Evolutionary conservation across 2,888 invertebrate species (phyloP), one percentile per base, ranked within the genome.

Genomic region (Aradus depressus): DNA sequence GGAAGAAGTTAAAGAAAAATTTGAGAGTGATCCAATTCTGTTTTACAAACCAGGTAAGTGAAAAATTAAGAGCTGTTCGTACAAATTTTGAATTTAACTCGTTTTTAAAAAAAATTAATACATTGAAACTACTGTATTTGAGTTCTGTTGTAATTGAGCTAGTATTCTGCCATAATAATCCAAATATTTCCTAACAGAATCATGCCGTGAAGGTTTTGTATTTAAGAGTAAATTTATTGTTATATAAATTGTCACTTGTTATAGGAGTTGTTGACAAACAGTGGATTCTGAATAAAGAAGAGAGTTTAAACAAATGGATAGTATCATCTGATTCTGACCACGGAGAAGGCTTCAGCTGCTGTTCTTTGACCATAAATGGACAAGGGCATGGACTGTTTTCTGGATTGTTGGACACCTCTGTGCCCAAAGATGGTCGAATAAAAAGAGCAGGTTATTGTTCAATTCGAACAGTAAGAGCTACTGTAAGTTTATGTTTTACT

Each of bases 401-500:
- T 55, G 90, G 90, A 0, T 68, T 72, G 53, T 67, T 89, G 8
- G 77, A 75, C 62, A 75, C 80, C 1, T 74, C 76, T 52, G 71
- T 84, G 10, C 83, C 89, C 0, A 82, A 83, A 64, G 90, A 92
- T 72, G 95, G 95, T 2, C 68, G 70, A 53, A 75, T 81, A 1
- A 82, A 81, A 62, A 73, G 74, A 48, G 75, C 88, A 14, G 95
- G 93, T 0, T 95, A 85, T 66, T 88, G 87, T 59, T 84, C 82
- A 61, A 74, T 93, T 44, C 76, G 76, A 56, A 81, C 86, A 0
- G 70, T 78, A 35, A 72, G 77, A 61, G 72, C 75, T 45, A 72
- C 77, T 67, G 85, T 85, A 67, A 69, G 70, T 64, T 18, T n/a
- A 10, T 28, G 31, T 10, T 28, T 28, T n/a, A n/a, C n/a, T n/a